phyloP scores from a whole-genome alignment of 2,888 invertebrate genomes.

The Drosophila setosimentum region DNA sequence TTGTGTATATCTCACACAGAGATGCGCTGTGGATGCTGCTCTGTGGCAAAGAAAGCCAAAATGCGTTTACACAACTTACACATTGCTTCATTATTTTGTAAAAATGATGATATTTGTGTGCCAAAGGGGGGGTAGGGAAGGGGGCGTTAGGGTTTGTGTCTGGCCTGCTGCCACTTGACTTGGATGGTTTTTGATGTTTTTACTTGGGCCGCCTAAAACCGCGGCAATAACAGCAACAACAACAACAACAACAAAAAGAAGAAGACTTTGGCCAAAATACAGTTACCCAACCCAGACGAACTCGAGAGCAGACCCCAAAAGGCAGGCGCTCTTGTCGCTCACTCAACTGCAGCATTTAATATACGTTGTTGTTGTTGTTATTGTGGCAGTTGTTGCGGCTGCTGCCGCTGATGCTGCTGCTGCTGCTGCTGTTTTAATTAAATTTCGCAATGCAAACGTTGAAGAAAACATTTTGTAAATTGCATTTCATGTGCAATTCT shows the following conservation, averaged over 20 bases:
- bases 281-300: slow-evolving; percentile 39
- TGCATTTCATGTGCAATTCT: slow-evolving; percentile 78
- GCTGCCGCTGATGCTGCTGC: slow-evolving; percentile 42
- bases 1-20: not conserved
- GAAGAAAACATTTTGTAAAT: slow-evolving; percentile 81
- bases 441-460: slow-evolving; percentile 78
- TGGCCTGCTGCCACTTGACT: slow-evolving; percentile 72
- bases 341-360: slow-evolving; percentile 74
- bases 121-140: not conserved
- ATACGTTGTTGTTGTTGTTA: slow-evolving; percentile 58
- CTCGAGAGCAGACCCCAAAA: slow-evolving; percentile 13
- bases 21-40: slow-evolving; percentile 9
- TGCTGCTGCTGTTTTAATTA: slow-evolving; percentile 66
- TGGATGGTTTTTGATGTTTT: slow-evolving; percentile 74
- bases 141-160: slow-evolving; percentile 8
- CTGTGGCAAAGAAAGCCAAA: slow-evolving; percentile 3
- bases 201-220: slow-evolving; percentile 58
- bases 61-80: slow-evolving; percentile 57
- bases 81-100: slow-evolving; percentile 72
- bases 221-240: not conserved
- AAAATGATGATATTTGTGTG: slow-evolving; percentile 46
- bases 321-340: slow-evolving; percentile 75
- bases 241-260: not conserved
- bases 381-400: slow-evolving; percentile 38
- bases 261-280: slow-evolving; percentile 47